Evolutionary conservation across 2,888 invertebrate species (phyloP), one percentile per base, ranked within the genome.

Genomic region (Branchellion lobata): DNA sequence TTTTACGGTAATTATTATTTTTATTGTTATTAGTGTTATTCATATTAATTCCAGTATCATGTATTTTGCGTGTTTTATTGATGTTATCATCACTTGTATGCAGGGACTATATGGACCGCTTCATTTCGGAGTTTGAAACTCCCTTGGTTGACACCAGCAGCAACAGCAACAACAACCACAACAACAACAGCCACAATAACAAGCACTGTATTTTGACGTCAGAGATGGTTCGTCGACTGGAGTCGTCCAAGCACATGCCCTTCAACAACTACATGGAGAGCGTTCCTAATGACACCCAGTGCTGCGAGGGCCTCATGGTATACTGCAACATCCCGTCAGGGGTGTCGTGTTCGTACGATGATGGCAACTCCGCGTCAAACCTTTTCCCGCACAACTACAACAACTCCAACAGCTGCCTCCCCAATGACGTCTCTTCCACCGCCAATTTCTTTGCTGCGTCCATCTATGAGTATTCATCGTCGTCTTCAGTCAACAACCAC

Each of bases 81-180:
- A n/a, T n/a, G n/a, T n/a, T n/a, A n/a, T n/a, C n/a, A n/a, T n/a
- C n/a, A n/a, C n/a, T n/a, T n/a, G n/a, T n/a, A n/a, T n/a, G n/a
- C 87, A 90, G 91, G 80, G 95, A 95, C 88, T 94, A 94, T 86
- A 94, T 95, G 94, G 95, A 95, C 86, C 90, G 94, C 84, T 95
- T 95, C 88, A 89, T 95, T 84, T 87, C 87, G 81, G 94, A 95
- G 86, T 93, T 94, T 87, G 88, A 88, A 80, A 85, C 82, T 80
- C 83, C 82, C 81, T 53, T 57, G 77, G 51, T 68, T 1, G 78
- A 51, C 3, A 47, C 29, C 0, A 27, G 51, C 29, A 57, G 29
- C n/a, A 24, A 18, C 27, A 27, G 5, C 34, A n/a, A 8, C 5
- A 2, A 2, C 8, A 14, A 11, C 8, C 29, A 33, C 27, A 57